These are phyloP conservation scores for Arion vulgaris DNA, from an alignment of 1,140 invertebrate genomes.

Conservation along the genomic window DNA sequence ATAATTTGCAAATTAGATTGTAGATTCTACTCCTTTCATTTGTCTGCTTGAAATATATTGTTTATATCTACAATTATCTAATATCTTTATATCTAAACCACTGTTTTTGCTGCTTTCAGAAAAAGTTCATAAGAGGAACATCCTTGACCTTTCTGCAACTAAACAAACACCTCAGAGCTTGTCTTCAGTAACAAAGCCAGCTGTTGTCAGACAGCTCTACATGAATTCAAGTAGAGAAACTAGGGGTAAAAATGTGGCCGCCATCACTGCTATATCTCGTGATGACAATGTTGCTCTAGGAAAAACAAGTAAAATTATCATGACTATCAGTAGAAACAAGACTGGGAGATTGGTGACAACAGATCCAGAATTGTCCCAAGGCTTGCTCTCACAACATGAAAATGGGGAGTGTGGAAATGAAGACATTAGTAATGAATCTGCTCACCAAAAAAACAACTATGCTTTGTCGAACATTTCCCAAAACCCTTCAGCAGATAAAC, in stretches of 20 bases:
- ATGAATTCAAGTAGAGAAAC: neutral
- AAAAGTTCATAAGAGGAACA: neutral
- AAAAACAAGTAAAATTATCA: neutral
- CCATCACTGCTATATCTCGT: neutral
- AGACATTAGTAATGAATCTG: neutral
- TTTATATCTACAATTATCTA: no score
- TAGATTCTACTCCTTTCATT: no score
- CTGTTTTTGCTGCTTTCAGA: neutral
- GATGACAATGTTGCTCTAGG: neutral
- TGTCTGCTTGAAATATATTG: no score
- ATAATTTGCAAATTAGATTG: no score
- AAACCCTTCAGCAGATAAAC: neutral
- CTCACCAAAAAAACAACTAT: neutral
- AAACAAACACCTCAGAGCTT: neutral
- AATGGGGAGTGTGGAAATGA: neutral
- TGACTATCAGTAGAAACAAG: neutral
- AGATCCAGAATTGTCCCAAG: neutral
- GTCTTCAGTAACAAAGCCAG: neutral
- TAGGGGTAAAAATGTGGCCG: neutral
- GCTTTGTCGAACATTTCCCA: conserved; percentile 4
- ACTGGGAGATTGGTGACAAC: neutral
- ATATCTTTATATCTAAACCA: no score
- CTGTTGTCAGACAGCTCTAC: neutral
- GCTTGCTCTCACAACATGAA: neutral
- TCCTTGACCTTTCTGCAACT: neutral